phyloP scores from a whole-genome alignment of 2,113 vertebrate species.

The Regulus satrapa region DNA sequence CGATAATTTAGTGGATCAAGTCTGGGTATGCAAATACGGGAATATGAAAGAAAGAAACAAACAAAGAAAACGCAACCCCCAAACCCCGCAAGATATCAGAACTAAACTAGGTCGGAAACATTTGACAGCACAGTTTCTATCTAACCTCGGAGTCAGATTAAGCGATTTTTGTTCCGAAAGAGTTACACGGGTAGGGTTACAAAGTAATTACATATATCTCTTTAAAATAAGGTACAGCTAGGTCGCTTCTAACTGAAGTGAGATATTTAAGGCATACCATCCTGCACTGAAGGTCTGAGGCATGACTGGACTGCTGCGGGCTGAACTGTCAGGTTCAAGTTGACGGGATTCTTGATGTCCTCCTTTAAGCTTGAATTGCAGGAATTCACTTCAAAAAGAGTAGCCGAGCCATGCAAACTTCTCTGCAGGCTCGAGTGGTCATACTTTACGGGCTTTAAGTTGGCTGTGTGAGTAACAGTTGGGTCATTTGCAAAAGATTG shows the following conservation, averaged over 20 bases:
- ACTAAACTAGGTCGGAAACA: neutral
- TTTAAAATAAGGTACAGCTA: neutral
- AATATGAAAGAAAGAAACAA: neutral
- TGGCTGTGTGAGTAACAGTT: conserved; percentile 64
- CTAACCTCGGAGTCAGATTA: neutral
- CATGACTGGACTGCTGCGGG: conserved; percentile 77
- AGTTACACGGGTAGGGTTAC: neutral
- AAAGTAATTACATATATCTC: conserved; percentile 6
- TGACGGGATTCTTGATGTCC: conserved; percentile 79
- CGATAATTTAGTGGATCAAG: conserved; percentile 9
- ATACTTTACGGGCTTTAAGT: conserved; percentile 74
- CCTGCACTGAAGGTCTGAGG: conserved; percentile 82
- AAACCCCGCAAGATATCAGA: neutral
- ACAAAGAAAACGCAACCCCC: neutral
- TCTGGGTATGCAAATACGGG: neutral
- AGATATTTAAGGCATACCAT: conserved; percentile 80
- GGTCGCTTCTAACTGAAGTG: neutral
- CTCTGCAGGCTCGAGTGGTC: conserved; percentile 78
- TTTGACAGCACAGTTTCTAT: neutral
- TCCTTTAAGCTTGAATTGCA: conserved; percentile 73
- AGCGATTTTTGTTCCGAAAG: neutral
- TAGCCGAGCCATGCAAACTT: conserved; percentile 69
- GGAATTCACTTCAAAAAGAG: conserved; percentile 75
- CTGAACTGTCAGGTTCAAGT: conserved; percentile 81
- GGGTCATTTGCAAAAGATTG: conserved; percentile 74